Evolutionary conservation across 2,888 invertebrate species (phyloP).

Genomic region (Apamea epomidion): DNA sequence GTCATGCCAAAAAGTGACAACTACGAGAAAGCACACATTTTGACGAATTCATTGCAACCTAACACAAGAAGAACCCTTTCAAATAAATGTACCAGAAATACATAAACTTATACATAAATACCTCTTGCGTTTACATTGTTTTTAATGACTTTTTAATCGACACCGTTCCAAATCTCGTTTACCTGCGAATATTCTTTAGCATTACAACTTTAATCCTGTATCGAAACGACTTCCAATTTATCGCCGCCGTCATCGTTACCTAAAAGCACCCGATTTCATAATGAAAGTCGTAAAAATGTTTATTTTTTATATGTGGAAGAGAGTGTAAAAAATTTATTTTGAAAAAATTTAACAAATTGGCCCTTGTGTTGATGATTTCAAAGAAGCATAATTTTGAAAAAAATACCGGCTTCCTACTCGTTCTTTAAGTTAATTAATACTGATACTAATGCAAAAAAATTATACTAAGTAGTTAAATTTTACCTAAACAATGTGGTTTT

Average conservation of each 20-base stretch:
- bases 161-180: neutral
- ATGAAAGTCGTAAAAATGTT: constrained; percentile 40
- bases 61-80: neutral
- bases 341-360: neutral
- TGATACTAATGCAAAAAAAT: neutral
- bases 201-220: constrained; percentile 47
- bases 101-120: neutral
- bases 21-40: neutral
- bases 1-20: neutral
- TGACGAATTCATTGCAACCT: neutral
- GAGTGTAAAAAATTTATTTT: neutral
- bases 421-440: too few relatives aligned
- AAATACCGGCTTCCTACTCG: neutral
- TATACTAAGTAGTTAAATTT: too few relatives aligned
- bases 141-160: constrained; percentile 49
- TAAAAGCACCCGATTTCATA: constrained; percentile 32
- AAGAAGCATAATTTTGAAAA: neutral
- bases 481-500: neutral
- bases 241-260: neutral
- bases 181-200: constrained; percentile 22
- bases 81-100: constrained; percentile 1
- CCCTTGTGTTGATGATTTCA: neutral
- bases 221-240: constrained; percentile 42
- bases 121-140: constrained; percentile 12
- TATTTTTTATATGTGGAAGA: constrained; percentile 25